These are phyloP conservation scores for Drosophila nigritarsus DNA, from an alignment of 2,888 invertebrate genomes.

Conservation along the genomic window DNA sequence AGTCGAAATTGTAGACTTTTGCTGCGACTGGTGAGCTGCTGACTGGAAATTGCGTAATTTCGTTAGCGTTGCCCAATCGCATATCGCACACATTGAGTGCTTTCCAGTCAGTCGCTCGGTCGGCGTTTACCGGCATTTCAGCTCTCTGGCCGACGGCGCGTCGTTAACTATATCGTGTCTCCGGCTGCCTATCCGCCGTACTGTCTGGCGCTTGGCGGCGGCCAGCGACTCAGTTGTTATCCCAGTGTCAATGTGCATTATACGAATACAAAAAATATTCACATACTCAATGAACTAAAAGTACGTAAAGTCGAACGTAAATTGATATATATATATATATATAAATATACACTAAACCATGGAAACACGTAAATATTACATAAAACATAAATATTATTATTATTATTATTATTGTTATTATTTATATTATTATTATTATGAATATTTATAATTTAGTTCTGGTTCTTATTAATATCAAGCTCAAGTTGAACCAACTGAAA, in stretches of 20 bases:
- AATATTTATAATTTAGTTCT: background rate
- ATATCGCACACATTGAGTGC: conserved; percentile 38
- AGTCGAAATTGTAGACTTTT: conserved; percentile 13
- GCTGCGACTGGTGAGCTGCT: conserved; percentile 23
- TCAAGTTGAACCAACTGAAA: background rate
- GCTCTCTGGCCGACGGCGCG: conserved; percentile 5
- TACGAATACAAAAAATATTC: conserved; percentile 13
- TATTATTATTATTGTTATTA: background rate
- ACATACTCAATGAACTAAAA: conserved; percentile 8
- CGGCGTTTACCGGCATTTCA: conserved; percentile 29
- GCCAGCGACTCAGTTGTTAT: conserved; percentile 49
- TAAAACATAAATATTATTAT: background rate
- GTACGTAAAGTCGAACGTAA: conserved; percentile 15
- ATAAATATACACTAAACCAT: background rate
- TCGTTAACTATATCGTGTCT: conserved; percentile 16
- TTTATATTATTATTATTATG: background rate
- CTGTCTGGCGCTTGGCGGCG: conserved; percentile 33
- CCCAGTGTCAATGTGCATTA: conserved; percentile 55
- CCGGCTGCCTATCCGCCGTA: conserved; percentile 19
- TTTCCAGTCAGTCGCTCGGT: conserved; percentile 47
- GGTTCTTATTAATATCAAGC: background rate
- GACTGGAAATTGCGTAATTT: conserved; percentile 81
- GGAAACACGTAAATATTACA: background rate
- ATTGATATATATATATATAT: background rate
- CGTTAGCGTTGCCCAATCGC: conserved; percentile 54